These are phyloP conservation scores for Lagocephalus sceleratus DNA, from an alignment of 2,797 vertebrate genomes.

Conservation along the genomic window DNA sequence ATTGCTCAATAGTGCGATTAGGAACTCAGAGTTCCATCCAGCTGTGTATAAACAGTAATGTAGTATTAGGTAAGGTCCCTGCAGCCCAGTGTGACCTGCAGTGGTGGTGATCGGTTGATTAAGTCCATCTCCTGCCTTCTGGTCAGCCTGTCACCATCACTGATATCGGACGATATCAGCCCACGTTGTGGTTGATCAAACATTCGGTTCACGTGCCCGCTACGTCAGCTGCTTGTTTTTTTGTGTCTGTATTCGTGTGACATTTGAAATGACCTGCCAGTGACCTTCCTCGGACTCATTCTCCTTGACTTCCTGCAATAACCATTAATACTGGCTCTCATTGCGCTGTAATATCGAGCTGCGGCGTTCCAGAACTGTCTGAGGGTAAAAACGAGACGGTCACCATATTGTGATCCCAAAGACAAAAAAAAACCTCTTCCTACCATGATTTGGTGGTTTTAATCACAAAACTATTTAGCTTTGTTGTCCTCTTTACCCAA, in stretches of 20 bases:
- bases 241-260: neutral
- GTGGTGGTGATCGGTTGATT: no score
- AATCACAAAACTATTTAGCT: constrained; percentile 3
- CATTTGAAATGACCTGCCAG: constrained; percentile 20
- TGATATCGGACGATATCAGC: neutral
- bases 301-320: constrained; percentile 64
- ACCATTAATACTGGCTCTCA: constrained; percentile 72
- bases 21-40: no score
- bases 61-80: no score
- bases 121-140: no score
- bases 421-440: no score
- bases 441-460: constrained; percentile 1
- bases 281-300: constrained; percentile 65
- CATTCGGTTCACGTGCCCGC: constrained; percentile 12
- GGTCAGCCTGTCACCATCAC: neutral
- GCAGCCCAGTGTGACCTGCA: no score
- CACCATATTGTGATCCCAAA: constrained; percentile 25
- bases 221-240: constrained; percentile 1
- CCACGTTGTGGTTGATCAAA: constrained; percentile 4
- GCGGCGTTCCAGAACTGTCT: constrained; percentile 64
- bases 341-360: constrained; percentile 69
- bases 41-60: no score
- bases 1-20: no score
- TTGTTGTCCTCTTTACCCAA: neutral
- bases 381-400: constrained; percentile 37